These are phyloP conservation scores for Drosophila funebris DNA, from an alignment of 1,140 invertebrate species.

Conservation along the genomic window DNA sequence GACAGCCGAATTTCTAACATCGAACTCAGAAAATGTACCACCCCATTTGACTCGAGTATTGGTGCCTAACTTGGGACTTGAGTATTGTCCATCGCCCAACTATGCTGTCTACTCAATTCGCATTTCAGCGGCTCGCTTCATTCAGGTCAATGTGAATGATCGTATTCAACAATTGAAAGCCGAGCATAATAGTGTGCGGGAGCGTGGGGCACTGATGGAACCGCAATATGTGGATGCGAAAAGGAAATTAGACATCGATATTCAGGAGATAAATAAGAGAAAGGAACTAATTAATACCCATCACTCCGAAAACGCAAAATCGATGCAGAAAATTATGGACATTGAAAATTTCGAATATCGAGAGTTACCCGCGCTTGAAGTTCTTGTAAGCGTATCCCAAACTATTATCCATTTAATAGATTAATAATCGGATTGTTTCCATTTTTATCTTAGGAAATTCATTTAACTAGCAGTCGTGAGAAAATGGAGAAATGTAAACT, in stretches of 20 bases:
- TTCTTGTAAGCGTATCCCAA: slow-evolving; percentile 24
- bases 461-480: slow-evolving; percentile 32
- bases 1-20: slow-evolving; percentile 87
- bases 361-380: slow-evolving; percentile 55
- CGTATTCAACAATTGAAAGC: slow-evolving; percentile 82
- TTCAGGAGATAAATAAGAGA: slow-evolving; percentile 36
- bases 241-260: slow-evolving; percentile 9
- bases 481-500: slow-evolving; percentile 47
- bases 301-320: slow-evolving; percentile 37
- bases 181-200: slow-evolving; percentile 39
- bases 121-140: slow-evolving; percentile 84
- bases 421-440: background rate
- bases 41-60: slow-evolving; percentile 87
- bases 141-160: slow-evolving; percentile 88
- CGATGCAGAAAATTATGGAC: slow-evolving; percentile 62
- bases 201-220: slow-evolving; percentile 28
- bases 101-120: slow-evolving; percentile 88
- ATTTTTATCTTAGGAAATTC: slow-evolving; percentile 35
- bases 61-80: slow-evolving; percentile 85
- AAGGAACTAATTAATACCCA: slow-evolving; percentile 32
- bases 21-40: slow-evolving; percentile 87
- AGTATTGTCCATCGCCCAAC: slow-evolving; percentile 85
- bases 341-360: slow-evolving; percentile 60
- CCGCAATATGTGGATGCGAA: slow-evolving; percentile 3
- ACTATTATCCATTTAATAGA: background rate